Conservation (phyloP, 2,888 invertebrate species). For the Pristionchus mayeri region DNA sequence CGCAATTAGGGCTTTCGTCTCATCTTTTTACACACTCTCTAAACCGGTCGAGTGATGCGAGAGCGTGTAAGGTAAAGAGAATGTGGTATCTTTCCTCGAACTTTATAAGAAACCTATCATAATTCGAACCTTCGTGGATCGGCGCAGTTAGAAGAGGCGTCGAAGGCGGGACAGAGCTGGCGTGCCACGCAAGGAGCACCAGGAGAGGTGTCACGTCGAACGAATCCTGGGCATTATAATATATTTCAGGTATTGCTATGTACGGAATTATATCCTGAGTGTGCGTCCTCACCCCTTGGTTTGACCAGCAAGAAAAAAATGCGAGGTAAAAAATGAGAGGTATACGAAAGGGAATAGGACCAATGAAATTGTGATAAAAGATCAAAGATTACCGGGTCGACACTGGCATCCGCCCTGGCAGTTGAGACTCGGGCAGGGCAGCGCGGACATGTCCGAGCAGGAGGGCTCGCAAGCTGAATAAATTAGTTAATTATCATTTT, state of each 20-base stretch:
- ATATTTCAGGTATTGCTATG: too few relatives aligned
- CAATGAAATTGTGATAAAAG: not conserved
- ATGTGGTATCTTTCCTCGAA: too few relatives aligned
- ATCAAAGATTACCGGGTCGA: slow-evolving; percentile 56
- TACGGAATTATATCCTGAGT: too few relatives aligned
- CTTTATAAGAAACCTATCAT: too few relatives aligned
- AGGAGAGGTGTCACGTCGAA: slow-evolving; percentile 61
- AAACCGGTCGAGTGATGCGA: too few relatives aligned
- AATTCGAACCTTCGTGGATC: slow-evolving; percentile 52
- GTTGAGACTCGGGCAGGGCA: slow-evolving; percentile 58
- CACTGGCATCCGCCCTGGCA: slow-evolving; percentile 65
- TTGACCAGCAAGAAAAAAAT: too few relatives aligned
- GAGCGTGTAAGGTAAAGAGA: too few relatives aligned
- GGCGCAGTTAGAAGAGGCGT: slow-evolving; percentile 61
- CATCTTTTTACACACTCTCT: too few relatives aligned
- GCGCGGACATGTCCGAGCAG: slow-evolving; percentile 62
- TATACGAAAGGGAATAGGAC: not conserved
- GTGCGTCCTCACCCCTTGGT: too few relatives aligned
- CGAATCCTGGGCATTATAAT: slow-evolving; percentile 60
- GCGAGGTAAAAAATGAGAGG: too few relatives aligned
- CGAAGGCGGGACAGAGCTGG: slow-evolving; percentile 59
- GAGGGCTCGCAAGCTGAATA: slow-evolving; percentile 61
- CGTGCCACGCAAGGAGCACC: slow-evolving; percentile 60
- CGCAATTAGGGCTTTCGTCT: too few relatives aligned
- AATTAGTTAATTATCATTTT: too few relatives aligned